These are phyloP conservation scores for Notechis scutatus DNA, from an alignment of 2,113 vertebrate species.

Conservation along the genomic window DNA sequence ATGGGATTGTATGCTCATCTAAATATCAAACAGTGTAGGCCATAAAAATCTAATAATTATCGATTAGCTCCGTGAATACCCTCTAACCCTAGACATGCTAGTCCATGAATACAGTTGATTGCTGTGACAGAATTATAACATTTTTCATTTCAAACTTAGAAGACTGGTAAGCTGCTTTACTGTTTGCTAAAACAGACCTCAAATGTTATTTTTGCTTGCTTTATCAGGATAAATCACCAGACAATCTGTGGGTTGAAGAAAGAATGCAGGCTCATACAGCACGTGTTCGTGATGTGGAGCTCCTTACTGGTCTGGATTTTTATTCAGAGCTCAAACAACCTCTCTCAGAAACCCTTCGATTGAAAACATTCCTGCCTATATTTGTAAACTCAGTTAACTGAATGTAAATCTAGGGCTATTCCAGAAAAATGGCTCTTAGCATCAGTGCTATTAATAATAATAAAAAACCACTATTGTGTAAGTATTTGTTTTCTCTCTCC, in stretches of 20 bases:
- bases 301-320: slow-evolving; percentile 91
- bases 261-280: slow-evolving; percentile 80
- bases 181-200: neutral
- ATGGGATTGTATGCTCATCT: neutral
- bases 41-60: neutral
- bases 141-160: neutral
- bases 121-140: neutral
- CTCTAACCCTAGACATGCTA: neutral
- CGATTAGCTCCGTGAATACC: neutral
- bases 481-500: neutral
- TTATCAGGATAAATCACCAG: slow-evolving; percentile 65
- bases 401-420: slow-evolving; percentile 9
- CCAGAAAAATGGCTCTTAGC: too few relatives aligned
- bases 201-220: slow-evolving; percentile 39
- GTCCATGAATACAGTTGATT: neutral
- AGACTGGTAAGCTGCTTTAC: neutral
- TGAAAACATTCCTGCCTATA: slow-evolving; percentile 85
- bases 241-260: slow-evolving; percentile 76
- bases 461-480: neutral
- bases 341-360: slow-evolving; percentile 79
- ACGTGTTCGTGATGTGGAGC: slow-evolving; percentile 86
- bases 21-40: neutral
- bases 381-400: slow-evolving; percentile 57
- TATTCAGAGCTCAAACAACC: slow-evolving; percentile 78
- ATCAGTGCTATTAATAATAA: neutral